Base-by-base conservation (phyloP, 1,140 invertebrate species). In the Leptopilina boulardi region DNA sequence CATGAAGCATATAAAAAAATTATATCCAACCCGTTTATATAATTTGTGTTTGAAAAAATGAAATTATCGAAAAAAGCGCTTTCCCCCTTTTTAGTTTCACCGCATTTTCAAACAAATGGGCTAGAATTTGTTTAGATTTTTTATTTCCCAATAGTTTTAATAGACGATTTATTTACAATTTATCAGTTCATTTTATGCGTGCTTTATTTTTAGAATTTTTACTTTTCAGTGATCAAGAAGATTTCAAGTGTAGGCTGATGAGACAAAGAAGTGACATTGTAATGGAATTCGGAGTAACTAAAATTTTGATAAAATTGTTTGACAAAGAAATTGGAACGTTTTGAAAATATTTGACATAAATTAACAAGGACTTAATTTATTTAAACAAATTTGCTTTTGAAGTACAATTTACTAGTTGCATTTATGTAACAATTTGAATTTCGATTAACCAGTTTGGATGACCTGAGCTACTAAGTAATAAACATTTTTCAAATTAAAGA, bases 171-270 rank as follows among this genome's bases (percentile, higher is more conserved):
- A n/a, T n/a, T n/a, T n/a, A n/a, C n/a, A n/a, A n/a, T n/a, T n/a
- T n/a, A n/a, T n/a, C n/a, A n/a, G n/a, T n/a, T n/a, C n/a, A n/a
- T n/a, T n/a, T n/a, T n/a, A n/a, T n/a, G n/a, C n/a, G n/a, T n/a
- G n/a, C n/a, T n/a, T n/a, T n/a, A n/a, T n/a, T n/a, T n/a, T n/a
- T n/a, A n/a, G n/a, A n/a, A n/a, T n/a, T n/a, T n/a, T n/a, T n/a
- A n/a, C 93, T 91, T 79, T 82, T n/a, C n/a, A 95, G 94, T 83
- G 94, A 94, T 71, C 93, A 94, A 80, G 93, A 94, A 85, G 90
- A 91, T 21, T 95, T 94, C 83, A 92, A 92, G 11, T 95, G 94
- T 82, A 83, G 95, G 51, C 92, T 92, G 91, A 90, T 95, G 84
- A 93, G 93, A 77, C 91, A 93, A 73, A 90, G 94, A 74, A 93